These are phyloP conservation scores for Paelopatides confundens DNA, from an alignment of 53 echinoderm and acorn worm genomes.

Conservation along the genomic window DNA sequence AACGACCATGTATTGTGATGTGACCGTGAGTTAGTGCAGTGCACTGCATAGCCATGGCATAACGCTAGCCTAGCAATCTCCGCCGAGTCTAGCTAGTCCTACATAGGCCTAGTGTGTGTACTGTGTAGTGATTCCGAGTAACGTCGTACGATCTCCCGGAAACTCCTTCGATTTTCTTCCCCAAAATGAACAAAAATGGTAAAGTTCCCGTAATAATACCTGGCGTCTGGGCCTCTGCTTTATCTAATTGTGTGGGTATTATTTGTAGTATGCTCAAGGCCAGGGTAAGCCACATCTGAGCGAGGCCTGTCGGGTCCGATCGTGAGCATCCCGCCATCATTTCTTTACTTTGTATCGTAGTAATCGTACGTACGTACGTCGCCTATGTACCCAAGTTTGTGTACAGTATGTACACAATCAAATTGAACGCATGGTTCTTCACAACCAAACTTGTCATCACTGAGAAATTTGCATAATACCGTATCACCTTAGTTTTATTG, in stretches of 20 bases:
- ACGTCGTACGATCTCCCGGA: background rate
- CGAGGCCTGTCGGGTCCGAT: constrained; percentile 85
- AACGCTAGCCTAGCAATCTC: too few relatives aligned
- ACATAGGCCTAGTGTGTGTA: too few relatives aligned
- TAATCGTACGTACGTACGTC: background rate
- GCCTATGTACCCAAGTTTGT: background rate
- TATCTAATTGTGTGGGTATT: constrained; percentile 93
- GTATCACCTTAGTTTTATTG: constrained; percentile 23
- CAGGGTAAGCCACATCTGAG: constrained; percentile 98
- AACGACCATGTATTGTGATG: too few relatives aligned
- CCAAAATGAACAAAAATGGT: background rate
- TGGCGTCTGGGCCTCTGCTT: constrained; percentile 93
- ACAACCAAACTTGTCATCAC: constrained; percentile 33
- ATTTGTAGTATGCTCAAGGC: constrained; percentile 93
- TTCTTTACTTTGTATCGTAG: background rate
- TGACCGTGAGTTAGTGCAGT: too few relatives aligned
- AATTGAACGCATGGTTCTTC: constrained; percentile 26
- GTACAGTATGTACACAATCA: background rate
- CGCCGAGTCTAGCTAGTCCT: too few relatives aligned
- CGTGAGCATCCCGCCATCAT: constrained; percentile 96
- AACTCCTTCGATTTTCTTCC: background rate
- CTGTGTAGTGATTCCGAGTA: too few relatives aligned
- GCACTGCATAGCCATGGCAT: too few relatives aligned
- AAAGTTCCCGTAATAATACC: constrained; percentile 51
- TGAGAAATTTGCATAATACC: constrained; percentile 41